Percentiles rank a stretch among this genome's conserved stretches.
Evolutionary conservation across 2,888 invertebrate species (phyloP).

Genomic region (Scelioninae gen. 1): DNA sequence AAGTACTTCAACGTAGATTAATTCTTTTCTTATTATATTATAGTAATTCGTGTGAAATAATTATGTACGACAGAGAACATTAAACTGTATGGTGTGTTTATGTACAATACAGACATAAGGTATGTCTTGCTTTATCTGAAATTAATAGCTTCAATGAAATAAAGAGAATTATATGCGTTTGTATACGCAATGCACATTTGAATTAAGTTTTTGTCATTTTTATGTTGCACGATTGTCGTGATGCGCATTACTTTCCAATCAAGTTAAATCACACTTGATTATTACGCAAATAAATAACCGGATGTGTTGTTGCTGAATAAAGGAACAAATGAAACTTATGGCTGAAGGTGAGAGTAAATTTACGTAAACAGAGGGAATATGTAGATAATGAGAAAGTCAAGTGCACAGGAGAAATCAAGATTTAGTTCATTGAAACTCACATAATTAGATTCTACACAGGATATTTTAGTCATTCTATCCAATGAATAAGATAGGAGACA

Average conservation of each 20-base stretch:
- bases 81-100: conserved; percentile 5
- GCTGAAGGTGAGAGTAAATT: conserved; percentile 8
- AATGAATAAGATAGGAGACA: too few species aligned
- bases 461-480: neutral
- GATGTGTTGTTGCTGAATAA: neutral
- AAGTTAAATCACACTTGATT: neutral
- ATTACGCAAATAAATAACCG: neutral
- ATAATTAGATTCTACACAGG: conserved; percentile 2
- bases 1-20: too few species aligned
- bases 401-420: conserved; percentile 4
- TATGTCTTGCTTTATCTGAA: too few species aligned
- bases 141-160: too few species aligned
- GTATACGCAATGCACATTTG: too few species aligned
- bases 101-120: neutral
- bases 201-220: too few species aligned
- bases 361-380: conserved; percentile 2
- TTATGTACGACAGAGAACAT: neutral
- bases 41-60: neutral
- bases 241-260: too few species aligned
- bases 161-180: too few species aligned
- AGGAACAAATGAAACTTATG: neutral
- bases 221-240: too few species aligned
- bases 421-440: neutral
- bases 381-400: conserved; percentile 19
- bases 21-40: neutral